Evolutionary conservation across 1,140 invertebrate genomes (phyloP).

Genomic region (Delia radicum): DNA sequence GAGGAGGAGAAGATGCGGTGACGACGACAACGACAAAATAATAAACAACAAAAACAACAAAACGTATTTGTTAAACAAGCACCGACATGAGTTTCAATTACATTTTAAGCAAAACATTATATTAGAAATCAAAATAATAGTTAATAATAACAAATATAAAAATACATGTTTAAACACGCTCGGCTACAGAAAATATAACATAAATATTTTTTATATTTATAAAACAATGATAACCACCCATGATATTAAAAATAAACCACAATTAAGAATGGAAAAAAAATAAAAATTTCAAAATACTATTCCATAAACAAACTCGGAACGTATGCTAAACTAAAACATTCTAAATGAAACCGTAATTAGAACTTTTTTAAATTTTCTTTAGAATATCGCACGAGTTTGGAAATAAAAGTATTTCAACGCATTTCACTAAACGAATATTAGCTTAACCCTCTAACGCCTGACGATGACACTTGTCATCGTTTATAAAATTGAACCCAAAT

Average conservation of each 20-base stretch:
- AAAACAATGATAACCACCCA: background rate
- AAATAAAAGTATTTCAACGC: no score
- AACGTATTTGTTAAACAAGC: background rate
- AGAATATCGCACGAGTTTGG: no score
- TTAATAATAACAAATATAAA: background rate
- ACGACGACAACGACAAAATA: background rate
- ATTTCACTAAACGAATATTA: no score
- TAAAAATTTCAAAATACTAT: background rate
- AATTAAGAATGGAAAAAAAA: background rate
- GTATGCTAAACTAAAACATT: background rate
- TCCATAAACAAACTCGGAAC: background rate
- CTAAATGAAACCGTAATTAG: background rate
- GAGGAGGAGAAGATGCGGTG: background rate
- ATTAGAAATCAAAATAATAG: background rate
- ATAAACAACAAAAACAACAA: background rate
- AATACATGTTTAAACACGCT: slow-evolving; percentile 17
- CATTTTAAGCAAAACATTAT: background rate
- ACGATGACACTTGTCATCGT: no score
- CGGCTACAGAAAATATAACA: background rate
- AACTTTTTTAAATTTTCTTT: no score
- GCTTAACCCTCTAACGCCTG: no score
- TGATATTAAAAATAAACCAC: background rate
- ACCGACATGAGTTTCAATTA: background rate
- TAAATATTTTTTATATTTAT: background rate
- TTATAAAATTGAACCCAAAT: no score